Evolutionary conservation across 2,888 invertebrate genomes (phyloP), one percentile per base, ranked within the genome.

Genomic region (Sturmia bella): DNA sequence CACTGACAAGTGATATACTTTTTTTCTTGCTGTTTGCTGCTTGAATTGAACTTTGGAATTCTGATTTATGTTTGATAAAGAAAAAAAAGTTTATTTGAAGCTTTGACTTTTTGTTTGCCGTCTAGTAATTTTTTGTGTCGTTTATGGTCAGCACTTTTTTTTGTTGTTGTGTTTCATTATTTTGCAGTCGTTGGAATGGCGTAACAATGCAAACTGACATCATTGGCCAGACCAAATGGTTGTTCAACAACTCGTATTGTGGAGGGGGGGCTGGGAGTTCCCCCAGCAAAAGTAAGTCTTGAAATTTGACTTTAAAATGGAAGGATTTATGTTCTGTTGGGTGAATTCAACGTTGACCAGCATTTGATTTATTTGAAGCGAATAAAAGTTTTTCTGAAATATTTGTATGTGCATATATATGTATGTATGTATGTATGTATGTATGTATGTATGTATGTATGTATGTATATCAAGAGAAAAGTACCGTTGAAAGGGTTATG

Each of bases 191-290:
- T 9, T 45, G 15, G 27, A 41, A 37, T 56, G 52, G 24, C 45
- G 54, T 64, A 54, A 72, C 17, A 64, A 64, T 24, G 56, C 56
- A 56, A 54, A 45, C 37, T 74, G 73, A 74, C 73, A 74, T 74
- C 73, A 74, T 64, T 64, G 32, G 37, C 27, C 45, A 48, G 13
- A 17, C 2, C 32, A 43, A 32, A 41, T 61, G 19, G 50, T 45
- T 17, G 15, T 32, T 45, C 17, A 48, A 57, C 57, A 19, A 27
- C 17, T n/a, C 6, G 17, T 37, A 15, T 37, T 52, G 11, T 48
- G 15, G 2, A n/a, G n/a, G n/a, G n/a, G n/a, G n/a, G n/a, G n/a
- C n/a, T n/a, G n/a, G n/a, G n/a, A 6, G 27, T 27, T 27, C 32
- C 32, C 1, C 7, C 32, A 32, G 32, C 7, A 54, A 45, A 15